phyloP scores from a whole-genome alignment of 92 coral and sea anemone genomes.

The Bergia puertoricense region DNA sequence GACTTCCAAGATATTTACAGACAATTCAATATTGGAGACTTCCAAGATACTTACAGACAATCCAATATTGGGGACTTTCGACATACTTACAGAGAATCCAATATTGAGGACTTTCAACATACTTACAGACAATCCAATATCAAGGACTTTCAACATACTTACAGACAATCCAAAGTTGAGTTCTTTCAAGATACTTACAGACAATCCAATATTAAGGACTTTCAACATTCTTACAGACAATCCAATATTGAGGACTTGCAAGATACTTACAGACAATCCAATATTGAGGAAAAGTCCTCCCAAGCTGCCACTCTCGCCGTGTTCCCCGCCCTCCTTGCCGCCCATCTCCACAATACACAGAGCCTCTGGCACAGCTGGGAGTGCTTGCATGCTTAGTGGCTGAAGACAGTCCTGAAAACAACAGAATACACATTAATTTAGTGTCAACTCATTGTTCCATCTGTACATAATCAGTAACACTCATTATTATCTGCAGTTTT shows the following conservation, averaged over 20 bases:
- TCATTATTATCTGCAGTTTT: background rate
- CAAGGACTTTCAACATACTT: background rate
- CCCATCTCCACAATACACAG: slow-evolving; percentile 99
- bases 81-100: background rate
- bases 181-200: background rate
- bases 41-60: too few relatives aligned
- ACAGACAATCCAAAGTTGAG: background rate
- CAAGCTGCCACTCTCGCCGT: slow-evolving; percentile 86
- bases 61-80: too few relatives aligned
- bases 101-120: background rate
- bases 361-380: slow-evolving; percentile 92
- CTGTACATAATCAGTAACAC: background rate
- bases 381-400: slow-evolving; percentile 98
- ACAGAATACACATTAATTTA: background rate
- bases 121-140: too few relatives aligned
- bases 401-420: slow-evolving; percentile 88
- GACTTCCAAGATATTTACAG: too few relatives aligned
- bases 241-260: slow-evolving; percentile 1
- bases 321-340: slow-evolving; percentile 84
- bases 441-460: background rate
- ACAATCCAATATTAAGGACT: too few relatives aligned
- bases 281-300: slow-evolving; percentile 95
- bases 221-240: slow-evolving; percentile 67
- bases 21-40: too few relatives aligned
- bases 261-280: slow-evolving; percentile 82